These are phyloP conservation scores for Australoheros facetus DNA, from an alignment of 2,797 vertebrate genomes.

Conservation along the genomic window DNA sequence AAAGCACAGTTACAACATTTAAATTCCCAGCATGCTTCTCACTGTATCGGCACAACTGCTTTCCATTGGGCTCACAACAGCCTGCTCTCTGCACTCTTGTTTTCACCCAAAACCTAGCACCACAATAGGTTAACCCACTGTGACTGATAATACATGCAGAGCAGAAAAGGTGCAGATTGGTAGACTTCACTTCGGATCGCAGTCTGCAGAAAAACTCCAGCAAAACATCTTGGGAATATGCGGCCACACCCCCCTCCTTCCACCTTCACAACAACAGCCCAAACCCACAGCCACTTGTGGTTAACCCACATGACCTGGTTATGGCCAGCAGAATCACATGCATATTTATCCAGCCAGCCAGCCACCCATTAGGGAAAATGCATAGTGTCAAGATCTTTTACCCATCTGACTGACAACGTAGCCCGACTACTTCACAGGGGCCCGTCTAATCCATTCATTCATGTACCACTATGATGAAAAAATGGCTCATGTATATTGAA, in stretches of 20 bases:
- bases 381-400: conserved; percentile 43
- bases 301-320: conserved; percentile 69
- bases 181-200: conserved; percentile 17
- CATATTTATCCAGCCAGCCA: conserved; percentile 48
- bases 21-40: conserved; percentile 63
- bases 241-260: conserved; percentile 39
- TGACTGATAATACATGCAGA: conserved; percentile 18
- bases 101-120: conserved; percentile 49
- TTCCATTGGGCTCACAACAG: conserved; percentile 37
- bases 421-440: conserved; percentile 40
- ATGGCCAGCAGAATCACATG: conserved; percentile 54
- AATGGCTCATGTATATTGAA: conserved; percentile 74
- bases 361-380: conserved; percentile 39
- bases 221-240: conserved; percentile 45
- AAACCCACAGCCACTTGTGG: conserved; percentile 72
- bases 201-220: conserved; percentile 43
- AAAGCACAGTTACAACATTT: conserved; percentile 51
- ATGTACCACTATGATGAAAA: conserved; percentile 64
- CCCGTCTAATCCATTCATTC: conserved; percentile 62
- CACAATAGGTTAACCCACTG: conserved; percentile 44
- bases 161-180: conserved; percentile 9
- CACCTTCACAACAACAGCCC: conserved; percentile 64
- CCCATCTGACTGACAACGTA: conserved; percentile 43
- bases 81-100: conserved; percentile 36
- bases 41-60: conserved; percentile 46